A percentile compares a stretch with the other conserved stretches of the same genome.
Conservation (phyloP, 2,797 vertebrate genomes). For the Neomorphus geoffroyi region DNA sequence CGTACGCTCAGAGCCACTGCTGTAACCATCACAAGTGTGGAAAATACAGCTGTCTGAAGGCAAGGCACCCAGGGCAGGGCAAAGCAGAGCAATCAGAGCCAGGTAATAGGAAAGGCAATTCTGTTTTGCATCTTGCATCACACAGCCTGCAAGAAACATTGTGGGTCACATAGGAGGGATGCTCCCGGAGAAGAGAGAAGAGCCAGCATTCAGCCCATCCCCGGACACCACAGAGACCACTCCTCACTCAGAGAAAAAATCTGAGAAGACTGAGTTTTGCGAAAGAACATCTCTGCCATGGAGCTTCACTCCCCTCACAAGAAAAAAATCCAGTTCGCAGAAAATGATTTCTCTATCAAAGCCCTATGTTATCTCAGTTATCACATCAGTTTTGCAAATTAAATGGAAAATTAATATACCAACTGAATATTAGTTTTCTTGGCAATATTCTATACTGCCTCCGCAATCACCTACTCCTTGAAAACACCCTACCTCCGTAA, state of each 20-base stretch:
- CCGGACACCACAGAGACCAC: not conserved
- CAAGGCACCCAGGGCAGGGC: not conserved
- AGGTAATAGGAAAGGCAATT: not conserved
- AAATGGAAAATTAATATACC: not conserved
- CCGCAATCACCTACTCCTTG: not conserved
- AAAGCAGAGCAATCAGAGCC: not conserved
- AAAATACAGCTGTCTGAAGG: not conserved
- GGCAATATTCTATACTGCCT: not conserved
- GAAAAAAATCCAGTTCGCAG: not conserved
- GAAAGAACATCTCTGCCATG: not conserved
- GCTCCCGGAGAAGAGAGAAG: fast-evolving
- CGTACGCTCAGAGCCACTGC: not conserved
- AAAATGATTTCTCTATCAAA: not conserved
- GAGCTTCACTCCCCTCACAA: not conserved
- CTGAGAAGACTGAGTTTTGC: not conserved
- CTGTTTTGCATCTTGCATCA: not conserved
- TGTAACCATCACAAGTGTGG: not conserved
- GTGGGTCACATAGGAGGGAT: not conserved
- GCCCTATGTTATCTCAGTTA: not conserved
- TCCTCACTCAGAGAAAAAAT: not conserved
- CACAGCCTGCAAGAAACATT: not conserved
- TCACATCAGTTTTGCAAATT: not conserved
- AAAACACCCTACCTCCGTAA: not conserved
- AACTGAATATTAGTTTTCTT: not conserved
- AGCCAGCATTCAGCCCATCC: not conserved